Conservation (phyloP, 2,797 vertebrate species). For the Enteromius viviparus region DNA sequence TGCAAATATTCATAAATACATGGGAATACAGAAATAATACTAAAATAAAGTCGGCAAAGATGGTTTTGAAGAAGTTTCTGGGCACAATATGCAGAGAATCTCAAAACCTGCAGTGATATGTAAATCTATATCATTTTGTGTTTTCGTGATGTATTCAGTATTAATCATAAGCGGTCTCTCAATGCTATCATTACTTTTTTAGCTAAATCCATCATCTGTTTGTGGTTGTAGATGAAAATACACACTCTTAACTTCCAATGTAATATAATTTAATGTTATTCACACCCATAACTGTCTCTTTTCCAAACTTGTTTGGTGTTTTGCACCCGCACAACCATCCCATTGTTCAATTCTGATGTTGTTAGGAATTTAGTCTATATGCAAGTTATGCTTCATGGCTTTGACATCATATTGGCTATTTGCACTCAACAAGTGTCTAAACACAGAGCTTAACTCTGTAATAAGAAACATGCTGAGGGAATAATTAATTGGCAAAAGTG, state of each 20-base stretch:
- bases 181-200: not conserved
- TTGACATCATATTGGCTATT: not conserved
- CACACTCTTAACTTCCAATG: not conserved
- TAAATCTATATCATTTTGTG: not conserved
- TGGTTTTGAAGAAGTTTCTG: not conserved
- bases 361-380: not conserved
- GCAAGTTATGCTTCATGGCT: not conserved
- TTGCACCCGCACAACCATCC: not conserved
- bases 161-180: not conserved
- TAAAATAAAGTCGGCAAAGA: too few relatives aligned
- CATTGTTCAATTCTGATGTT: not conserved
- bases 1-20: too few relatives aligned
- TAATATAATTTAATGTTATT: not conserved
- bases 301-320: not conserved
- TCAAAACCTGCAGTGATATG: not conserved
- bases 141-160: not conserved
- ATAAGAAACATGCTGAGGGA: slow-evolving; percentile 68
- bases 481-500: slow-evolving; percentile 56
- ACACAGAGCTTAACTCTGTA: slow-evolving; percentile 44
- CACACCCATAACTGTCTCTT: not conserved
- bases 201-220: not conserved
- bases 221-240: not conserved
- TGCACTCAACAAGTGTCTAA: not conserved
- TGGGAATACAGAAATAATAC: too few relatives aligned
- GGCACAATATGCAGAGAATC: not conserved